A percentile compares a stretch with the other conserved stretches of the same genome.
These are phyloP conservation scores for Scaptomyza graminum DNA, from an alignment of 1,140 invertebrate species.

Conservation along the genomic window DNA sequence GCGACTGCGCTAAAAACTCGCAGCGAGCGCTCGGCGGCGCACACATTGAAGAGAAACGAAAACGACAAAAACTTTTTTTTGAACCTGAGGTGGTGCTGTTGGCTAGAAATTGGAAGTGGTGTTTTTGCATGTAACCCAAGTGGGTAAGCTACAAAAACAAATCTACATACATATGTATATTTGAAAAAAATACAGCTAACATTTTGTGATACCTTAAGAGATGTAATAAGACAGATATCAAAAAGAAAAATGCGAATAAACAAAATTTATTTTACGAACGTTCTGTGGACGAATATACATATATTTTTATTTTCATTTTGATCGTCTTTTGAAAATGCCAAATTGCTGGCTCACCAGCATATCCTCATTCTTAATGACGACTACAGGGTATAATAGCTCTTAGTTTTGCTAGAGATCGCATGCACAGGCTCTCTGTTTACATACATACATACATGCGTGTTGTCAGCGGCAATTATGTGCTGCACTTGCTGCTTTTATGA, in stretches of 20 bases:
- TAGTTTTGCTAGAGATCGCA: slow-evolving; percentile 29
- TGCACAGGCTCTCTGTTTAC: slow-evolving; percentile 3
- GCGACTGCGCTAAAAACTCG: slow-evolving; percentile 45
- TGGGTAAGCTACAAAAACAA: too few species aligned
- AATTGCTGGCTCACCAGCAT: too few species aligned
- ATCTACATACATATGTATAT: too few species aligned
- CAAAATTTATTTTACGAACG: too few species aligned
- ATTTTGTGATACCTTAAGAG: background rate
- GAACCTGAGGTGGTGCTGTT: background rate
- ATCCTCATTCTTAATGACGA: too few species aligned
- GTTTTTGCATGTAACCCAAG: slow-evolving; percentile 25
- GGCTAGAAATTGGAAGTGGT: slow-evolving; percentile 1
- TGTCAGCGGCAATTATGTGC: slow-evolving; percentile 43
- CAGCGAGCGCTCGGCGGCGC: slow-evolving; percentile 8
- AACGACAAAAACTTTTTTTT: slow-evolving; percentile 1
- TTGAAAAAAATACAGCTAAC: too few species aligned
- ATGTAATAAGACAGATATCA: too few species aligned
- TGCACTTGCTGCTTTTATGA: slow-evolving; percentile 47
- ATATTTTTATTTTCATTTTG: too few species aligned
- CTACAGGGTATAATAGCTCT: background rate
- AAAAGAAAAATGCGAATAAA: too few species aligned
- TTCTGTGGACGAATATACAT: too few species aligned
- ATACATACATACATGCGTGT: slow-evolving; percentile 23
- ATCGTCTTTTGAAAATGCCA: too few species aligned
- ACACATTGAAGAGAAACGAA: slow-evolving; percentile 4